Evolutionary conservation across 2,113 vertebrate genomes (phyloP).

Genomic region (Lasiurus cinereus): DNA sequence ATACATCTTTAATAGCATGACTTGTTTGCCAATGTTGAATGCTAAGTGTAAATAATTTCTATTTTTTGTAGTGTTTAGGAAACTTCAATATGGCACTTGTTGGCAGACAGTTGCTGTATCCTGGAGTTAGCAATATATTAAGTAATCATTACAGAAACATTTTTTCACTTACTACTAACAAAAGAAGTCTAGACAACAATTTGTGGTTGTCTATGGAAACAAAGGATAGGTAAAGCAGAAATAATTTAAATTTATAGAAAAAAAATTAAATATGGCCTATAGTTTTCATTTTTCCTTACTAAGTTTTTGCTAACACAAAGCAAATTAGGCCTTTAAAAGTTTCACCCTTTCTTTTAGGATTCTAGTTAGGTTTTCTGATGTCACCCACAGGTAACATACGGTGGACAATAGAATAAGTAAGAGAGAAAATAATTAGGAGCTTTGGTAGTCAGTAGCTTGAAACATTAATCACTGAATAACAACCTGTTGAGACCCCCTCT

Average conservation of each 20-base stretch:
- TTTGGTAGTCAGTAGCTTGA: neutral
- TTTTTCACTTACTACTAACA: constrained; percentile 76
- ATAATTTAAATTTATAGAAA: constrained; percentile 64
- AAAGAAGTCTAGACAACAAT: constrained; percentile 71
- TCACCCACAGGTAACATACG: constrained; percentile 45
- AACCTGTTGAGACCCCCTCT: neutral
- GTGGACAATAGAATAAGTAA: neutral
- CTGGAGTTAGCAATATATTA: constrained; percentile 81
- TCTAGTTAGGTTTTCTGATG: constrained; percentile 27
- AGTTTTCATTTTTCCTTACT: constrained; percentile 21
- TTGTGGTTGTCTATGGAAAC: constrained; percentile 57
- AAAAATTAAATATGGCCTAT: neutral
- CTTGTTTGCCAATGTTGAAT: constrained; percentile 83
- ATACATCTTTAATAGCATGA: constrained; percentile 81
- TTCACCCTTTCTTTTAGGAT: constrained; percentile 47
- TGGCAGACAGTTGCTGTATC: constrained; percentile 79
- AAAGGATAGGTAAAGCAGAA: constrained; percentile 60
- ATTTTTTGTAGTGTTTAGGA: constrained; percentile 82
- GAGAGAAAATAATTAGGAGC: constrained; percentile 13
- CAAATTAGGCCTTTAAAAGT: constrained; percentile 23
- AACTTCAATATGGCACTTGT: constrained; percentile 83
- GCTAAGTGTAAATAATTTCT: constrained; percentile 83
- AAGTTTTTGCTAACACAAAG: constrained; percentile 44
- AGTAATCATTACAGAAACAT: constrained; percentile 76
- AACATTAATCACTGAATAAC: neutral